Evolutionary conservation across 2,888 invertebrate species (phyloP).

Genomic region (Cosmia pyralina): DNA sequence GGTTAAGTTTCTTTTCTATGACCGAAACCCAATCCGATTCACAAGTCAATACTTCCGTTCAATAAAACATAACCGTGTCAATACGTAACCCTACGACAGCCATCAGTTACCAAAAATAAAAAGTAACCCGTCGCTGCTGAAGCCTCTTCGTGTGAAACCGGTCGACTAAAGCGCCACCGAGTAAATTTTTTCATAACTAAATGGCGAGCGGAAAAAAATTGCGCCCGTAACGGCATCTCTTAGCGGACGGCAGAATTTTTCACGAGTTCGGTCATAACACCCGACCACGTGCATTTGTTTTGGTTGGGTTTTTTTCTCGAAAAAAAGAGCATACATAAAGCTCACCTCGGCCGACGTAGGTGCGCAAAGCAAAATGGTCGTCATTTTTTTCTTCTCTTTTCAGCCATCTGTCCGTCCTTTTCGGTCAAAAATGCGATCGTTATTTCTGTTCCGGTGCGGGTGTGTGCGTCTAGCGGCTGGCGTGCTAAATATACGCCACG

Average conservation of each 20-base stretch:
- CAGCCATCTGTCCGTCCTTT: slow-evolving; percentile 90
- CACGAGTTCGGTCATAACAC: slow-evolving; percentile 88
- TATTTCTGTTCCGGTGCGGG: slow-evolving; percentile 90
- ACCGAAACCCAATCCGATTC: slow-evolving; percentile 6
- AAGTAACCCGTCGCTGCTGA: slow-evolving; percentile 39
- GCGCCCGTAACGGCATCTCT: slow-evolving; percentile 88
- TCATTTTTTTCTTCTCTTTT: slow-evolving; percentile 91
- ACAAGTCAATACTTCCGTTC: slow-evolving; percentile 17
- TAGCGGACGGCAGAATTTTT: slow-evolving; percentile 86
- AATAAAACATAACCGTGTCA: slow-evolving; percentile 35
- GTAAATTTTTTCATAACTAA: slow-evolving; percentile 86
- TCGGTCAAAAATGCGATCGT: slow-evolving; percentile 91
- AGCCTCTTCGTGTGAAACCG: slow-evolving; percentile 15
- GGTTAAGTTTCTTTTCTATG: slow-evolving; percentile 5
- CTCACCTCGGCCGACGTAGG: slow-evolving; percentile 85
- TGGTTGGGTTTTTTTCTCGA: slow-evolving; percentile 88
- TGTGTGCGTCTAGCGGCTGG: slow-evolving; percentile 86
- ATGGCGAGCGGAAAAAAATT: slow-evolving; percentile 78
- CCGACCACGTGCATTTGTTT: slow-evolving; percentile 90
- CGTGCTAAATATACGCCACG: slow-evolving; percentile 79
- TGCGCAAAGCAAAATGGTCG: slow-evolving; percentile 90
- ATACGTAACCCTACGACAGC: slow-evolving; percentile 23
- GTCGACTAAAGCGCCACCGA: slow-evolving; percentile 81
- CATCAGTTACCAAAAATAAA: slow-evolving; percentile 42
- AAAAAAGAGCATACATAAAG: slow-evolving; percentile 88